Base-by-base conservation (phyloP, 2,888 invertebrate species). In the Apamea epomidion region DNA sequence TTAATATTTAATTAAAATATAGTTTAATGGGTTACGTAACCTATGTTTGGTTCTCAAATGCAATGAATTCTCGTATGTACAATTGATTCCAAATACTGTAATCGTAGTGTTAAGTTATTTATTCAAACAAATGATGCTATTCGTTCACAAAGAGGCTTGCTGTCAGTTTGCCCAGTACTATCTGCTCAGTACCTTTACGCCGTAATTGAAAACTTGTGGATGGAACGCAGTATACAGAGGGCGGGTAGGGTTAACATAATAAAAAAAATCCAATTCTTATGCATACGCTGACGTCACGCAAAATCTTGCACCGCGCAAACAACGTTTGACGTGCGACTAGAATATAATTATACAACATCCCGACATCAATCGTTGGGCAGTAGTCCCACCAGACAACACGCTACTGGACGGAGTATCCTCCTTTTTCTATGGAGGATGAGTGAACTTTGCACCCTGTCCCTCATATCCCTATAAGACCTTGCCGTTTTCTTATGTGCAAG, bases 71-170 rank as follows among this genome's bases (percentile, higher is more conserved):
- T 48, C 65, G 65, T 78, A 73, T 45, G 84, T 89, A 78, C 76
- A 81, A 89, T 80, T 62, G 29, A 81, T 83, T 81, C 87, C 69
- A 87, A 88, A 83, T 80, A 74, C 8, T 67, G 37, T 78, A 87
- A 65, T 54, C 3, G 29, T 78, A 73, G 25, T 73, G 0, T 83
- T 68, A 84, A 81, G 5, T 80, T 58, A 78, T 82, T 82, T 85
- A 71, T 87, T 71, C 12, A 77, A 51, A 65, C 6, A 72, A 75
- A 65, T 67, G 8, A 75, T 72, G 45, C 45, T 76, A 70, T 75
- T 76, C 10, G 32, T 71, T 78, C 1, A 37, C 64, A 54, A 51
- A 54, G 60, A 68, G 48, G n/a, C 32, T 37, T 73, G 54, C 42
- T 74, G 65, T 62, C 16, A 37, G 69, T 54, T 54, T 78, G 10